Percentiles rank a stretch among this genome's conserved stretches.
These are phyloP conservation scores for Diploptera punctata DNA, from an alignment of 2,888 invertebrate genomes.

Conservation along the genomic window DNA sequence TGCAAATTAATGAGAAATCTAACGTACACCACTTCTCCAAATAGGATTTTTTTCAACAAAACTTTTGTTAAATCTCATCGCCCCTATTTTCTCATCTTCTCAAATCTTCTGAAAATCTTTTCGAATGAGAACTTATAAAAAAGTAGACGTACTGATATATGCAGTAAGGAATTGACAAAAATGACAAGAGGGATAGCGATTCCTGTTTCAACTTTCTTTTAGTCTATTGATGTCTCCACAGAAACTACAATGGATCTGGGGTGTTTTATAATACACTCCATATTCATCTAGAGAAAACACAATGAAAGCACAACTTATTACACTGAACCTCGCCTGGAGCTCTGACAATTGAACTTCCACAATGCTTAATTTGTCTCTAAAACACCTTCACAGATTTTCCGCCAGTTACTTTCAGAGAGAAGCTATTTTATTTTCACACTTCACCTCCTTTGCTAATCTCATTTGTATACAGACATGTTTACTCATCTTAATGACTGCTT, in stretches of 20 bases:
- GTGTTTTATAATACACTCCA: not conserved
- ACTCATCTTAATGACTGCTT: too few species aligned
- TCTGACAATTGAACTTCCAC: too few species aligned
- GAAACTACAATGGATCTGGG: not conserved
- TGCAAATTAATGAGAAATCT: slow-evolving; percentile 41
- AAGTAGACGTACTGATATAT: not conserved
- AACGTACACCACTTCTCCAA: slow-evolving; percentile 11
- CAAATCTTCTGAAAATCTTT: too few species aligned
- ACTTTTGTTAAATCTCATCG: slow-evolving; percentile 27
- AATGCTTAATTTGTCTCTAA: too few species aligned
- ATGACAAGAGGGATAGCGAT: not conserved
- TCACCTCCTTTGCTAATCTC: too few species aligned
- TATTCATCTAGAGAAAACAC: too few species aligned
- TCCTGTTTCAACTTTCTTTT: not conserved
- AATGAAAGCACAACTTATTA: too few species aligned
- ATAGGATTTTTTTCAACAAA: slow-evolving; percentile 25
- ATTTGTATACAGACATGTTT: too few species aligned
- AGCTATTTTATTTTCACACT: too few species aligned
- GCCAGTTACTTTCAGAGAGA: too few species aligned
- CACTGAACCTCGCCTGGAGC: too few species aligned
- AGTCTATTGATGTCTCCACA: not conserved
- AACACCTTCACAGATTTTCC: too few species aligned
- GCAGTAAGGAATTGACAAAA: slow-evolving; percentile 23
- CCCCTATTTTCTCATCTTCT: not conserved
- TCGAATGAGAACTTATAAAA: not conserved